Base-by-base conservation (phyloP, 2,888 invertebrate genomes). In the Onthophagus sagittarius region DNA sequence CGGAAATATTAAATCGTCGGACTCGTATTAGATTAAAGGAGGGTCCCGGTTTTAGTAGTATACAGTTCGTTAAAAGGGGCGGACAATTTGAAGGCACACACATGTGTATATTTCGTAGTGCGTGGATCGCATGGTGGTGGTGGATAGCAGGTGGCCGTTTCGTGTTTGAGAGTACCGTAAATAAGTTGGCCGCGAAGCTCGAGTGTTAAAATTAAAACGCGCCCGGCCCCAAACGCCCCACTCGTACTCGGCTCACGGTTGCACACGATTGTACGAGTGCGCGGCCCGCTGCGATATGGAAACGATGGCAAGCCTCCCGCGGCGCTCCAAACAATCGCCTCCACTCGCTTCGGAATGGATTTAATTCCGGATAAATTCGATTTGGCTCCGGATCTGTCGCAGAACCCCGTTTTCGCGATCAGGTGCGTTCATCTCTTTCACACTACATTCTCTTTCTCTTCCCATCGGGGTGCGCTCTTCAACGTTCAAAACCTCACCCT, bases 141-240 rank as follows among this genome's bases (percentile, higher is more conserved):
- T 23, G 23, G 39, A 53, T 53, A 53, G 39, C 39, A 53, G 39
- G 39, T 53, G 31, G 67, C 67, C 11, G 31, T 15, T 14, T 23
- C 31, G 7, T 23, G n/a, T 4, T 23, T 6, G 67, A 31, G 67
- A 15, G 23, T 64, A 11, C 71, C 33, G 14, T 33, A 67, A 63
- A 69, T 63, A 31, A 62, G 53, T 80, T 83, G 83, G 83, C 83
- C 83, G 83, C 84, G 84, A 84, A 84, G 84, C 83, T 65, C 78
- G 82, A 84, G 84, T 84, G 84, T 83, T 80, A 82, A 84, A 84
- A 84, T 84, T 84, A 84, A 84, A 84, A 32, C 71, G 39, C 70
- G 65, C 73, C 32, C 70, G 62, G 71, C 73, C 69, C 72, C 23
- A 23, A 1, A 2, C 23, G 71, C 73, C 69, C 72, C 23, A 23